Evolutionary conservation across 1,140 invertebrate species (phyloP).

Genomic region (Tetramorium alpestre): DNA sequence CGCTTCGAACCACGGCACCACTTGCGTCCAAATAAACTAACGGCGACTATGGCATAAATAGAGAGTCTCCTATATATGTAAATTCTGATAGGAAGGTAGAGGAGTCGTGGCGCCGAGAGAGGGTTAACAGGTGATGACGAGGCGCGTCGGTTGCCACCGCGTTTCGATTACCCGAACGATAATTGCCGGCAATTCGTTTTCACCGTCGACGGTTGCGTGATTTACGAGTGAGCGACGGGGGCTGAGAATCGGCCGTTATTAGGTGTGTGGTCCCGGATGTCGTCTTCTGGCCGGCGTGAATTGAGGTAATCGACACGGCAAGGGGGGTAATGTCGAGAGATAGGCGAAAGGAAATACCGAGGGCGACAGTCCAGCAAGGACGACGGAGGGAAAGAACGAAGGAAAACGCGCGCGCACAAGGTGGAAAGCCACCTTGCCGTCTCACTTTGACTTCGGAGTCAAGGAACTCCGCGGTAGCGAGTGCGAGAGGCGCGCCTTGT

Average conservation of each 20-base stretch:
- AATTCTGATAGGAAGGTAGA: background rate
- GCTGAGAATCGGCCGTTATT: background rate
- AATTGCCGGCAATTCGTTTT: conserved; percentile 46
- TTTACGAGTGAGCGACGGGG: conserved; percentile 31
- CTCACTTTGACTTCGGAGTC: conserved; percentile 64
- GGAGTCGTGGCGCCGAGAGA: background rate
- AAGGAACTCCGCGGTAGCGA: conserved; percentile 67
- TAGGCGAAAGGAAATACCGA: background rate
- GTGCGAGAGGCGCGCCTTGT: conserved; percentile 57
- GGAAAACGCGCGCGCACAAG: background rate
- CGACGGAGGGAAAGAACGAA: background rate
- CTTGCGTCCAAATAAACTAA: conserved; percentile 19
- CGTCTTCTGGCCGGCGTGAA: conserved; percentile 1
- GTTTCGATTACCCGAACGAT: conserved; percentile 33
- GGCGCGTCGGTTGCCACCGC: background rate
- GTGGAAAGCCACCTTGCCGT: conserved; percentile 10
- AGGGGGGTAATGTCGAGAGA: background rate
- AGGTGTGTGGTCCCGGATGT: background rate
- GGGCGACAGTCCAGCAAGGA: background rate
- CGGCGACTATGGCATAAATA: background rate
- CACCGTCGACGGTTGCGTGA: conserved; percentile 33
- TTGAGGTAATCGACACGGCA: conserved; percentile 34
- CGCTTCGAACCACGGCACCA: background rate
- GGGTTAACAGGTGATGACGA: conserved; percentile 36
- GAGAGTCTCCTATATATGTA: background rate